These are phyloP conservation scores for Diarsia rubi DNA, from an alignment of 2,888 invertebrate genomes.

Conservation along the genomic window DNA sequence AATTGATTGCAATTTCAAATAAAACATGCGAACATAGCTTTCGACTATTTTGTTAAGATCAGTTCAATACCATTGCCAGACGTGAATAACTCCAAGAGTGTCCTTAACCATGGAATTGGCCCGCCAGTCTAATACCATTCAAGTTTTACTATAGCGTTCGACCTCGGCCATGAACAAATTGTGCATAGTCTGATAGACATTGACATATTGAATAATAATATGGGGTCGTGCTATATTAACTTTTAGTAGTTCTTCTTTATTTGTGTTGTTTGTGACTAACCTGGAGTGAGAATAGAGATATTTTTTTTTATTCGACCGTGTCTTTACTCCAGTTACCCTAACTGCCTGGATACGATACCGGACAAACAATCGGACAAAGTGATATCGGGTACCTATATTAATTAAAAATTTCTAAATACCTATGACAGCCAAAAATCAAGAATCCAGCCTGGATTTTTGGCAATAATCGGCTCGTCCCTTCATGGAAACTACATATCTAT, in stretches of 20 bases:
- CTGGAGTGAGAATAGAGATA: too few species aligned
- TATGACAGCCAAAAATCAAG: background rate
- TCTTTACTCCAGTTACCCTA: background rate
- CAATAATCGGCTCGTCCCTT: background rate
- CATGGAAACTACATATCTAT: background rate
- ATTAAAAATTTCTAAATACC: background rate
- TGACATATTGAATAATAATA: conserved; percentile 43
- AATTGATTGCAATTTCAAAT: too few species aligned
- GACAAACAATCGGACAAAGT: background rate
- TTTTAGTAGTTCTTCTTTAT: too few species aligned
- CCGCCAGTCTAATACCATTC: conserved; percentile 51
- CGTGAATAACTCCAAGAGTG: conserved; percentile 22
- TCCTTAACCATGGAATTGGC: conserved; percentile 43
- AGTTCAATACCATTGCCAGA: conserved; percentile 27
- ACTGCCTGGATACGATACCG: background rate
- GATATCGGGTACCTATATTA: background rate
- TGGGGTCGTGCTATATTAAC: background rate
- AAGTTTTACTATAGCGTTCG: conserved; percentile 39
- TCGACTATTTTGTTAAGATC: conserved; percentile 1
- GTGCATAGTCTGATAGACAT: conserved; percentile 38
- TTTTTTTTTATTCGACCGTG: background rate
- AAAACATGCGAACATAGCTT: background rate
- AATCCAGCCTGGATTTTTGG: background rate
- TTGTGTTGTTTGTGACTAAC: too few species aligned
- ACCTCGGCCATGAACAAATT: conserved; percentile 46